Base-by-base conservation (phyloP, 2,113 vertebrate species). In the Anser brachyrhynchus region DNA sequence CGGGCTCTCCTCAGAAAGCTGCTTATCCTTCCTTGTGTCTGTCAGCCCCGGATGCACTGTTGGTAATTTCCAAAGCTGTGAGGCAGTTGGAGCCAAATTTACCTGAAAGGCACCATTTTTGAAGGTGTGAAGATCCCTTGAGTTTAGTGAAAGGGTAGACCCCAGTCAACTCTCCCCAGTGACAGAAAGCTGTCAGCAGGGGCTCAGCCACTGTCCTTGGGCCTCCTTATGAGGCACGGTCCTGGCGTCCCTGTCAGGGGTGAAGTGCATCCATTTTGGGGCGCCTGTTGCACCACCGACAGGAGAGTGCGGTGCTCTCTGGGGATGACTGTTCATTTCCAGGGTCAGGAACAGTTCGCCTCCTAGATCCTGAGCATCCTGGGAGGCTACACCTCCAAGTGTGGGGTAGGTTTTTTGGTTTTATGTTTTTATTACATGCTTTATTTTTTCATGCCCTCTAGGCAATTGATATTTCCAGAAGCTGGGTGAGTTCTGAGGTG, bases 31-130 rank as follows among this genome's bases (percentile, higher is more conserved):
- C 58, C 64, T 83, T 2, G 6, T 69, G n/a, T 65, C 51, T 6
- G 4, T 41, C 0, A 0, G n/a, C 31, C 46, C 4, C 4, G 8
- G 35, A 52, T 33, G 58, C 4, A 3, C 25, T 57, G 71, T 41
- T 0, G 0, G 3, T 77, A 62, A 41, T 25, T 83, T 85, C 54
- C 3, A 6, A 76, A 76, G 35, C 11, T 57, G 35, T 0, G 13
- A 65, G 43, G 49, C 3, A 2, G 5, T 76, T 87, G 35, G 7
- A 20, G 62, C 62, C n/a, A 61, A 46, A 61, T 87, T 18, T 78
- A n/a, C 49, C 49, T 69, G 35, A 52, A 75, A 76, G 31, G n/a
- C 39, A 39, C 33, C 1, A 7, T 25, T 69, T 55, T 37, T 28
- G 43, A 57, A 82, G 58, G 15, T 41, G 5, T 78, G 54, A 75